A percentile compares a stretch with the other conserved stretches of the same genome.
Evolutionary conservation across 2,113 vertebrate genomes (phyloP).

Genomic region (Myrmophylax atrothorax): DNA sequence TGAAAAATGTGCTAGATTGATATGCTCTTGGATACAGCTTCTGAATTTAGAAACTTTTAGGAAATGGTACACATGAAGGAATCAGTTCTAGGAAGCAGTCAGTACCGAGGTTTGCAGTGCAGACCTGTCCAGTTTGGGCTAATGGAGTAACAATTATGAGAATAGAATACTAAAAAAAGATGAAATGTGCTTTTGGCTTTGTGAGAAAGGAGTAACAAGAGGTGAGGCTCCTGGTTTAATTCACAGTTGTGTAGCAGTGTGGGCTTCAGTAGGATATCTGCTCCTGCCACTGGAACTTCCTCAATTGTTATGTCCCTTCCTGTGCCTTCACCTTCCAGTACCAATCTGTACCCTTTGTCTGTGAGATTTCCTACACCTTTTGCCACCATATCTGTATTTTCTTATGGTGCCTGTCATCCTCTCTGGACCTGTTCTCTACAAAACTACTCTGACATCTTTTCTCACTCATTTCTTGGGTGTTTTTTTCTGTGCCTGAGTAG

Average conservation of each 20-base stretch:
- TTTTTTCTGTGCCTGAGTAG: not conserved
- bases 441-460: not conserved
- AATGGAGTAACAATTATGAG: not conserved
- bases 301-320: not conserved
- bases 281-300: not conserved
- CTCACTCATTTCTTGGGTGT: not conserved
- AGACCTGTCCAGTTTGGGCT: not conserved
- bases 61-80: accelerated
- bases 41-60: not conserved
- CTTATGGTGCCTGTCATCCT: not conserved
- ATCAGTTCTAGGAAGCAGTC: not conserved
- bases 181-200: not conserved
- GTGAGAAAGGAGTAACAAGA: not conserved
- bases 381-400: not conserved
- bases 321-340: not conserved
- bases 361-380: not conserved
- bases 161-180: not conserved
- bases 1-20: not conserved
- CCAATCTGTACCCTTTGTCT: not conserved
- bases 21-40: not conserved
- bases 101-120: not conserved
- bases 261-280: not conserved
- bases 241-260: not conserved
- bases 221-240: not conserved
- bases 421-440: not conserved